Evolutionary conservation across 2,888 invertebrate species (phyloP), one percentile per base, ranked within the genome.

Genomic region (Crocallis elinguaria): DNA sequence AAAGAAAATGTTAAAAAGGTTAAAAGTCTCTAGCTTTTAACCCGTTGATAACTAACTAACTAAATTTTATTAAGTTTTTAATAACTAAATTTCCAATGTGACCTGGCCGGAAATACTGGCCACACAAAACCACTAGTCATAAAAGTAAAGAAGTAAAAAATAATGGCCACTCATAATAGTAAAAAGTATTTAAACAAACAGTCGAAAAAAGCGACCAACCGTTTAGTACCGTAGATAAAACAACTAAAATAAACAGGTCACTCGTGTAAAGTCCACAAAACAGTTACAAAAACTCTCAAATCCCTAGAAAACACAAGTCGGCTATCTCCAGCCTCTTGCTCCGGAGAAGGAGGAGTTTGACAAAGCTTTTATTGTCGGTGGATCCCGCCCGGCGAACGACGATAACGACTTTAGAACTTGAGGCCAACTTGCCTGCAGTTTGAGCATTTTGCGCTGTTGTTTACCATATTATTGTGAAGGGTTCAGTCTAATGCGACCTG

Each of bases 341-440:
- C 33, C 19, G 29, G 12, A n/a, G n/a, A n/a, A 39, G 74, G 65
- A 66, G 62, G 81, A 88, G 78, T 87, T 88, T 85, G 85, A 84
- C 84, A 86, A 83, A 86, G 80, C 84, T 80, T 85, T 88, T 87
- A 85, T 86, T 86, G 84, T 87, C 77, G 69, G 79, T 68, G 73
- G 79, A 83, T 79, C 73, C 67, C 65, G 60, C 61, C 66, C 69
- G 67, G 71, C 73, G 67, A 59, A 58, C 54, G 57, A 70, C 77
- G 87, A 88, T 87, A 88, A 87, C 87, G 82, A 87, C 75, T 84
- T 86, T 64, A 66, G 66, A 86, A 85, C 77, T 83, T 73, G 27
- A 42, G 45, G 21, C 48, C 23, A 30, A 41, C 52, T 55, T 43
- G 48, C 32, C 50, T 57, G 62, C 57, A 57, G 54, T 57, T 41